These are phyloP conservation scores for Polymixis flavicincta DNA, from an alignment of 2,888 invertebrate genomes.

Conservation along the genomic window DNA sequence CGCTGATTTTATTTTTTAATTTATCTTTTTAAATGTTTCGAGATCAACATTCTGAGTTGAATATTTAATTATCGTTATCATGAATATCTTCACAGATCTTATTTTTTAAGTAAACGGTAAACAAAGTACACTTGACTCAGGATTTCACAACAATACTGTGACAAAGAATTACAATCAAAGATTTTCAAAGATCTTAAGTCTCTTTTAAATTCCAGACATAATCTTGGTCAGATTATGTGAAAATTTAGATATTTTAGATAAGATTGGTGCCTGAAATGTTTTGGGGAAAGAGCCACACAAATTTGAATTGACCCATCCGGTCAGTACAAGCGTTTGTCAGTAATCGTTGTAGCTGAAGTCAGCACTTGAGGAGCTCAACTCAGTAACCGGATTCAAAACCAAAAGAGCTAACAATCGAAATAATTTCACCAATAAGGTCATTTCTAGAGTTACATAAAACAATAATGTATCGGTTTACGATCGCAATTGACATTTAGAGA, in stretches of 20 bases:
- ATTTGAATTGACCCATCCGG: too few species aligned
- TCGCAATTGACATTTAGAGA: slow-evolving; percentile 55
- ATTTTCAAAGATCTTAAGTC: too few species aligned
- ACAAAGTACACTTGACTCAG: neutral
- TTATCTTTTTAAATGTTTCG: slow-evolving; percentile 22
- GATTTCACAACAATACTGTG: neutral
- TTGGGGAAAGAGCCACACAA: too few species aligned
- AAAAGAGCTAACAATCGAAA: slow-evolving; percentile 2
- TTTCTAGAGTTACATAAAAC: slow-evolving; percentile 49
- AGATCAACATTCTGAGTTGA: neutral
- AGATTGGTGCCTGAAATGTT: too few species aligned
- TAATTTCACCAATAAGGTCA: slow-evolving; percentile 3
- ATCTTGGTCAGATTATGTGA: too few species aligned
- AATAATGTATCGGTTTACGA: slow-evolving; percentile 54
- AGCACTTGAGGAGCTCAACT: too few species aligned
- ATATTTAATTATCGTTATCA: neutral
- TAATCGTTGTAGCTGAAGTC: too few species aligned
- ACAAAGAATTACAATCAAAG: neutral
- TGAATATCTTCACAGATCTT: neutral
- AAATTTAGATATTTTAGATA: too few species aligned
- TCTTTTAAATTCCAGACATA: too few species aligned
- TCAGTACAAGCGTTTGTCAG: too few species aligned
- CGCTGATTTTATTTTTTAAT: slow-evolving; percentile 22
- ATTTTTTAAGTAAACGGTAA: neutral
- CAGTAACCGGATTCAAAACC: neutral